Evolutionary conservation across 2,888 invertebrate genomes (phyloP), one percentile per base, ranked within the genome.

Genomic region (Pachliopta kotzebuea): DNA sequence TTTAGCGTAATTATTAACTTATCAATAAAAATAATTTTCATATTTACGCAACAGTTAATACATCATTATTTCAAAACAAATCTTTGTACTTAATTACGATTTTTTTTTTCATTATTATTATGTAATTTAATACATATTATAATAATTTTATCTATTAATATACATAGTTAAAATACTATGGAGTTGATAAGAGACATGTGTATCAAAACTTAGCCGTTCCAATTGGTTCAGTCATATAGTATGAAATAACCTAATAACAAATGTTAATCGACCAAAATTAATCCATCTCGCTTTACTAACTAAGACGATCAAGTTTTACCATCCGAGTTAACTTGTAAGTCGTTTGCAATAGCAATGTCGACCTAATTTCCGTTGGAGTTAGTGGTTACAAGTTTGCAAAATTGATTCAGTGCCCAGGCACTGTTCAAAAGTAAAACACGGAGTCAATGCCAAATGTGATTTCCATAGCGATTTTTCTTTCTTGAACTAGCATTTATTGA

Each of bases 211-310:
- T 17, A 21, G 7, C 29, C 14, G 17, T 56, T 17, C 21, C 31
- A 11, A 31, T 20, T 49, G 23, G 4, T 49, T 14, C 29, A 0
- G 50, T 26, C 24, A 18, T 6, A 31, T n/a, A 23, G 23, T 58
- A 52, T 29, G 26, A 63, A 52, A 49, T 62, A 56, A 62, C 50
- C 50, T 50, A 50, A 56, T 56, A 62, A 56, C 37, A 21, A 50
- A 45, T 42, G 52, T 21, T 58, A 63, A 63, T 63, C 52, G 63
- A 63, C 57, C 57, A 63, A 58, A 63, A 53, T 63, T 63, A 63
- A 63, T 63, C 57, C 45, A 57, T 63, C 53, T 63, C 58, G 20
- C 50, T 26, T 56, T 50, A 62, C 52, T 42, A 58, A 63, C 45
- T 53, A 54, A 63, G 53, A 57, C 63, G 52, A 53, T 52, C 23